These are phyloP conservation scores for Prorops nasuta DNA, from an alignment of 1,140 invertebrate species.

Conservation along the genomic window DNA sequence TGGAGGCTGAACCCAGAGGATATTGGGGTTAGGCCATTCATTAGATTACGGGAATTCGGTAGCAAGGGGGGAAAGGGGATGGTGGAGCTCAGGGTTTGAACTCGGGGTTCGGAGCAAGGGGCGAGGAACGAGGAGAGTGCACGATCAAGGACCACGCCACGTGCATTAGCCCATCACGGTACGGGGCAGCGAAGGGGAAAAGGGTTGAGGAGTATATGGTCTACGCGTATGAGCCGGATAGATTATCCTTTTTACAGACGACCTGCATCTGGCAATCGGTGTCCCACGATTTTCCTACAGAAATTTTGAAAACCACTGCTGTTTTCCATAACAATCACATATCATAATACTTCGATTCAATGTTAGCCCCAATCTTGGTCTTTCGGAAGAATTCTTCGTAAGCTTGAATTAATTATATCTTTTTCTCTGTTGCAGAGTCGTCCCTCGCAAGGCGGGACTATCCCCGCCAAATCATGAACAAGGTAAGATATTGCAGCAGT, in stretches of 20 bases:
- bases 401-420: constrained; percentile 5
- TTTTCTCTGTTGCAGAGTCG: constrained; percentile 48
- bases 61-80: constrained; percentile 21
- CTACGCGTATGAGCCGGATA: constrained; percentile 10
- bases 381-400: too few species aligned
- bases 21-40: constrained; percentile 47
- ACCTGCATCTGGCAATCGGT: background rate
- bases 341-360: too few species aligned
- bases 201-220: constrained; percentile 35
- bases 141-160: constrained; percentile 32
- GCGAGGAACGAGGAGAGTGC: constrained; percentile 21
- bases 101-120: too few species aligned
- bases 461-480: constrained; percentile 57
- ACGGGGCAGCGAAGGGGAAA: constrained; percentile 27
- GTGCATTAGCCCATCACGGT: constrained; percentile 28
- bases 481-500: constrained; percentile 35
- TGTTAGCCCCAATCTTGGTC: too few species aligned
- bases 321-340: too few species aligned
- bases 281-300: background rate
- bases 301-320: too few species aligned
- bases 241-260: background rate
- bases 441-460: constrained; percentile 45
- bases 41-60: constrained; percentile 53
- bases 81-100: too few species aligned
- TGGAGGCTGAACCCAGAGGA: constrained; percentile 40